Conservation (phyloP, 2,888 invertebrate species). For the Calliphora vomitoria region DNA sequence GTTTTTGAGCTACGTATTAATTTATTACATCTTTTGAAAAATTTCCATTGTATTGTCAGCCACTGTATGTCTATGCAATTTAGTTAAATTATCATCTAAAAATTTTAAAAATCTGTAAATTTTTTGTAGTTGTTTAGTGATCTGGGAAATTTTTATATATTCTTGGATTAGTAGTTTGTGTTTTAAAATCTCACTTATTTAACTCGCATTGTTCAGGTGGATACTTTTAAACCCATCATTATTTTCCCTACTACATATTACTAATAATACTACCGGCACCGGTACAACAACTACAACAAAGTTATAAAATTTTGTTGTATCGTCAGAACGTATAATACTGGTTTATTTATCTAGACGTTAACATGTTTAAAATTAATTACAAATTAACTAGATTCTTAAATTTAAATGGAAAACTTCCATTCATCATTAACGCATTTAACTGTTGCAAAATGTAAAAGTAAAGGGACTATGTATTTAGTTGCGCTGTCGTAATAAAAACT, state of each 20-base stretch:
- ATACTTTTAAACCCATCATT: no score
- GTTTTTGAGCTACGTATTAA: no score
- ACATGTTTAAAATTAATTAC: neutral
- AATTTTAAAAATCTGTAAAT: no score
- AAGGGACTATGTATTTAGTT: slow-evolving; percentile 33
- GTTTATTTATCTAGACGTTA: slow-evolving; percentile 27
- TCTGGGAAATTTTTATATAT: no score
- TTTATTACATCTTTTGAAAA: no score
- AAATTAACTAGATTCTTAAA: neutral
- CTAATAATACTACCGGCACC: neutral
- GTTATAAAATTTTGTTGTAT: neutral
- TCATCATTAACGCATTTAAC: neutral
- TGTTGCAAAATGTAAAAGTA: slow-evolving; percentile 41
- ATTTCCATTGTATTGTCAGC: no score
- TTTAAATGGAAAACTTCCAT: slow-evolving; percentile 45
- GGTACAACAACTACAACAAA: neutral
- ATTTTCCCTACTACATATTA: neutral
- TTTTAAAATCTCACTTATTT: neutral
- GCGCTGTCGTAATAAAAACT: neutral
- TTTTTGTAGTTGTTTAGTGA: no score
- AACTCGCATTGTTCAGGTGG: no score
- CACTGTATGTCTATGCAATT: no score
- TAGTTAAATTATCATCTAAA: no score
- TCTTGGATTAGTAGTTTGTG: no score
- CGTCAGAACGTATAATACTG: slow-evolving; percentile 15